Evolutionary conservation across 2,797 vertebrate genomes (phyloP).

Genomic region (Siniperca obscura): DNA sequence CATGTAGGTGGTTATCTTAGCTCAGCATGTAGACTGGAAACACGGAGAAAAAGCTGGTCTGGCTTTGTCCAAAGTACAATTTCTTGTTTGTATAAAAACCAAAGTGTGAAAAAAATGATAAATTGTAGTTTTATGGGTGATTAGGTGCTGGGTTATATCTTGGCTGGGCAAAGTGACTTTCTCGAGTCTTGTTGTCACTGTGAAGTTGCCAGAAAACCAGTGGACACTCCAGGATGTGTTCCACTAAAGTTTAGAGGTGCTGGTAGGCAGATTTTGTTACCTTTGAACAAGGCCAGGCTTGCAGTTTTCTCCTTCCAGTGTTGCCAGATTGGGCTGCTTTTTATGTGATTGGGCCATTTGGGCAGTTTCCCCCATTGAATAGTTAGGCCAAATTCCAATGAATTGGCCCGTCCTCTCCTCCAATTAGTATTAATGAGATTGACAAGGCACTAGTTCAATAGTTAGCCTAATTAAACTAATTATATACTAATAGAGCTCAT

Average conservation of each 20-base stretch:
- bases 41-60: too few species aligned
- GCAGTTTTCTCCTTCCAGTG: not conserved
- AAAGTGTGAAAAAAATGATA: not conserved
- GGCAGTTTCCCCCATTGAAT: not conserved
- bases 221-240: not conserved
- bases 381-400: not conserved
- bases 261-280: not conserved
- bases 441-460: not conserved
- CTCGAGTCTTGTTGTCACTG: not conserved
- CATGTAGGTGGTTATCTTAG: too few species aligned
- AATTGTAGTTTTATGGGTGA: not conserved
- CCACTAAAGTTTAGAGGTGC: not conserved
- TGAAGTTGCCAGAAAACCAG: not conserved
- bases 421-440: not conserved
- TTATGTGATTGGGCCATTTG: not conserved
- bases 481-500: not conserved
- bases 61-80: not conserved
- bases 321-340: not conserved
- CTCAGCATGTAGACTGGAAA: too few species aligned
- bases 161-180: not conserved
- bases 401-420: not conserved
- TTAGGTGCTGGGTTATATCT: not conserved
- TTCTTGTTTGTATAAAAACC: conserved; percentile 4
- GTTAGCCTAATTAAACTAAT: not conserved
- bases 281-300: not conserved